A percentile compares a stretch with the other conserved stretches of the same genome.
These are phyloP conservation scores for Stegostoma tigrinum DNA, from an alignment of 2,113 vertebrate genomes.

Conservation along the genomic window DNA sequence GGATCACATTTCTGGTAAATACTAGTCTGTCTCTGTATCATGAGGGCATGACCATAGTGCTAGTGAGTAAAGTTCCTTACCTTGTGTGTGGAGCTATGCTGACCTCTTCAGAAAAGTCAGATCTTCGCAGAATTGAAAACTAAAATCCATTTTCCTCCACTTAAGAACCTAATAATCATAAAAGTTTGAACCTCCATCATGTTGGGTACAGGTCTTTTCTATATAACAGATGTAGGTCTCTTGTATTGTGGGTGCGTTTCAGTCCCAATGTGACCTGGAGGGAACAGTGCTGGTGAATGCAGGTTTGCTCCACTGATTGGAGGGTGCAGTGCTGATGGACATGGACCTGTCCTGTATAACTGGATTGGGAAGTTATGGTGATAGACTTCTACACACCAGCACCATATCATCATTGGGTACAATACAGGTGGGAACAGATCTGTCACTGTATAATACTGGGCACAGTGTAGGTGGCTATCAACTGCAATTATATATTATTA, in stretches of 20 bases:
- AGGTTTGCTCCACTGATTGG: neutral
- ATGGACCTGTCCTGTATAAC: neutral
- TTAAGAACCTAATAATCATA: too few relatives aligned
- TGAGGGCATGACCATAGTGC: neutral
- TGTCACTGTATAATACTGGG: neutral
- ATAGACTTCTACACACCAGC: too few relatives aligned
- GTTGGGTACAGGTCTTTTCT: neutral
- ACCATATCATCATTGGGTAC: neutral
- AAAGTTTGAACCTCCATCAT: too few relatives aligned
- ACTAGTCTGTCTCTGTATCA: neutral
- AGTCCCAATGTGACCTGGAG: neutral
- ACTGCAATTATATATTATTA: neutral
- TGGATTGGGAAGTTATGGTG: neutral
- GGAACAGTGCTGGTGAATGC: neutral
- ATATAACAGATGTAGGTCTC: too few relatives aligned
- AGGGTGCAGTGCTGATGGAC: neutral
- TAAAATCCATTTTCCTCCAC: too few relatives aligned
- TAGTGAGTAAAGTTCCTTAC: neutral
- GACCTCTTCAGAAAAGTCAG: too few relatives aligned
- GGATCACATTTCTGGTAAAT: neutral
- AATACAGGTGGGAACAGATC: neutral
- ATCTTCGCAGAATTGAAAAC: too few relatives aligned
- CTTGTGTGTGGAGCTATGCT: too few relatives aligned
- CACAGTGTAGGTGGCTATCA: neutral
- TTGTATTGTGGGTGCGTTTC: neutral